Conservation (phyloP, 2,888 invertebrate genomes). For the Elmis aenea region DNA sequence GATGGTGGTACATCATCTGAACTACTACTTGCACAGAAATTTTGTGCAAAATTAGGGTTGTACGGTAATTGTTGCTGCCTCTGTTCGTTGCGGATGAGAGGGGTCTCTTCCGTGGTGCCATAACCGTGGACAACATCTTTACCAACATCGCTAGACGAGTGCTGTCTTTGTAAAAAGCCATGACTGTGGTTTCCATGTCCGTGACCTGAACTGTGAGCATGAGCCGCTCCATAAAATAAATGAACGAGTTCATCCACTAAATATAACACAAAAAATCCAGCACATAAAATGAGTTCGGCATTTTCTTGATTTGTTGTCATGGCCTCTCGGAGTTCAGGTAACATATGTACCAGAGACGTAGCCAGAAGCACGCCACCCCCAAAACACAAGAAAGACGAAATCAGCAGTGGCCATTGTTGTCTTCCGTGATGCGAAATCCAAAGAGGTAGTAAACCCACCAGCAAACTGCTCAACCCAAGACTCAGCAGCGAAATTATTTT, state of each 20-base stretch:
- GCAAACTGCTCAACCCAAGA: constrained; percentile 64
- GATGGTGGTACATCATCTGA: constrained; percentile 30
- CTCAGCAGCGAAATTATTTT: constrained; percentile 63
- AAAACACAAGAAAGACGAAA: constrained; percentile 70
- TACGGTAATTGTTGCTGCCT: constrained; percentile 26
- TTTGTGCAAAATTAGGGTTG: constrained; percentile 26
- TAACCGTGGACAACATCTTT: constrained; percentile 8
- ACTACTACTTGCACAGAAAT: background rate
- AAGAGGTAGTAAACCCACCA: constrained; percentile 66
- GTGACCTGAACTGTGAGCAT: constrained; percentile 26
- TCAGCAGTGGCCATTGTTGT: constrained; percentile 55
- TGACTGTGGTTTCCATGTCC: constrained; percentile 7
- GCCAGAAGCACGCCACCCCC: constrained; percentile 77
- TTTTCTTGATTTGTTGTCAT: constrained; percentile 45
- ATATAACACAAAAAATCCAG: constrained; percentile 68
- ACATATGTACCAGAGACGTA: constrained; percentile 72
- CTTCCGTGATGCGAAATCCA: constrained; percentile 57
- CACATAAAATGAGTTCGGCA: constrained; percentile 61
- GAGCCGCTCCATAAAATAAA: constrained; percentile 54
- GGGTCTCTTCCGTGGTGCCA: constrained; percentile 11
- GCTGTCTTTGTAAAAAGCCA: constrained; percentile 11
- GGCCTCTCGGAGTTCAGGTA: constrained; percentile 67
- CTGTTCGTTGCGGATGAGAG: constrained; percentile 3
- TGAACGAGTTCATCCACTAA: constrained; percentile 69
- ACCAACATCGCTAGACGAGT: constrained; percentile 9